These are phyloP conservation scores for Anthoscopus minutus DNA, from an alignment of 2,113 vertebrate species.

Conservation along the genomic window DNA sequence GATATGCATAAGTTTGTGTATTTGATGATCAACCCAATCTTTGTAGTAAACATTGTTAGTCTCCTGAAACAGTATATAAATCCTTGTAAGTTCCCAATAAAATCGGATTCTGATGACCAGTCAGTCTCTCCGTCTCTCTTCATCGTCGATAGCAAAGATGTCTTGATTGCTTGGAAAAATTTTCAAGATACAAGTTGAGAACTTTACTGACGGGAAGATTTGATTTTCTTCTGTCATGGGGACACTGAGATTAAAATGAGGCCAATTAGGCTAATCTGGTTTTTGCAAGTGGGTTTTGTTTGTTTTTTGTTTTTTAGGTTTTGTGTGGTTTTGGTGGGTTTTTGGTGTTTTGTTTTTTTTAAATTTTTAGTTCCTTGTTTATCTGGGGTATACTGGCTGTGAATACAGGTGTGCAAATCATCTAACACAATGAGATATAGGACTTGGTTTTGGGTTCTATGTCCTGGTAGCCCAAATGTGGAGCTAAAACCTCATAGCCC, in stretches of 20 bases:
- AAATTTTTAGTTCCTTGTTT: background rate
- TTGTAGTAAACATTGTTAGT: too few relatives aligned
- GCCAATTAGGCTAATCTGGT: fast-evolving
- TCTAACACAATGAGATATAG: background rate
- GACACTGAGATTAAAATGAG: background rate
- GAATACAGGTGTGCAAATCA: background rate
- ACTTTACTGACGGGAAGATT: background rate
- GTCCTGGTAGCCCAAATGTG: background rate
- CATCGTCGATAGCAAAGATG: too few relatives aligned
- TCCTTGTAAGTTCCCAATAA: too few relatives aligned
- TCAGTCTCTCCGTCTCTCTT: too few relatives aligned
- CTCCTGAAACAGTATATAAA: too few relatives aligned
- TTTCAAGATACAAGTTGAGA: background rate
- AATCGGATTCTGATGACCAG: too few relatives aligned
- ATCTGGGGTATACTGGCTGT: background rate
- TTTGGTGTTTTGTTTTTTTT: background rate
- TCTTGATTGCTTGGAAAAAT: background rate
- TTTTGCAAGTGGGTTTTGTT: too few relatives aligned
- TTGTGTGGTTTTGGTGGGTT: background rate
- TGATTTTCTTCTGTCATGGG: background rate
- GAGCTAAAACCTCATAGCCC: background rate
- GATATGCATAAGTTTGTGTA: too few relatives aligned
- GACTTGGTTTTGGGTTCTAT: background rate
- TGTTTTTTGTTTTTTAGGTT: background rate
- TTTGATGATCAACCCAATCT: too few relatives aligned